A percentile compares a stretch with the other conserved stretches of the same genome.
Conservation (phyloP, 2,113 vertebrate species). For the Rhinolophus sinicus region DNA sequence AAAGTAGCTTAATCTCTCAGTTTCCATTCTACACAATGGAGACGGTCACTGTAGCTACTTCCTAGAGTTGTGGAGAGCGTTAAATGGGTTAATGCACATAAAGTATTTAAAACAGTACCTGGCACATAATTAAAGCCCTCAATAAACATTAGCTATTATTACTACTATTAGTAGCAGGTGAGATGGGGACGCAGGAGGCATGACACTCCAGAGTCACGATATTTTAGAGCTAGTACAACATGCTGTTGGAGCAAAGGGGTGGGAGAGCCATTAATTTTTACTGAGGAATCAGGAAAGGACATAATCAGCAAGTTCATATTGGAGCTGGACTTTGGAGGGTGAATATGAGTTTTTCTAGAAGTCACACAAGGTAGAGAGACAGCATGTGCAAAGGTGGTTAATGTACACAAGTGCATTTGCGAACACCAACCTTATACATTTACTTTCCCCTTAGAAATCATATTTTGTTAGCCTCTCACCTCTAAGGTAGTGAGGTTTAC, state of each 20-base stretch:
- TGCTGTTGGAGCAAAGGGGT: not conserved
- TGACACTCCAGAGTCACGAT: fast-evolving
- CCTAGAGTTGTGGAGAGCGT: not conserved
- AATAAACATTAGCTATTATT: not conserved
- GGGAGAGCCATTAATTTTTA: not conserved
- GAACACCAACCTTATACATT: not conserved
- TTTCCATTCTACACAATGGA: not conserved
- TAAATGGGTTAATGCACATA: not conserved
- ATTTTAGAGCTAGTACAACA: not conserved
- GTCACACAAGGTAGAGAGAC: not conserved
- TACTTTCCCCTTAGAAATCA: not conserved
- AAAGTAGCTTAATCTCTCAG: not conserved
- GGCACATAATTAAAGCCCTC: not conserved
- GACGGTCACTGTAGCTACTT: not conserved
- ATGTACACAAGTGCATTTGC: not conserved
- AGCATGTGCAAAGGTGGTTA: not conserved
- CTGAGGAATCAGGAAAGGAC: not conserved
- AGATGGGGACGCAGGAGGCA: not conserved
- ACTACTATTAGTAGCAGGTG: not conserved
- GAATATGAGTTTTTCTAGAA: not conserved
- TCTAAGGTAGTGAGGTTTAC: not conserved
- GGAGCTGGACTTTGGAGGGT: not conserved
- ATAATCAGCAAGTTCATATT: not conserved
- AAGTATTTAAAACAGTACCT: not conserved
- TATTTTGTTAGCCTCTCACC: not conserved